Base-by-base conservation (phyloP, 2,888 invertebrate species). In the Copidosoma aretas region DNA sequence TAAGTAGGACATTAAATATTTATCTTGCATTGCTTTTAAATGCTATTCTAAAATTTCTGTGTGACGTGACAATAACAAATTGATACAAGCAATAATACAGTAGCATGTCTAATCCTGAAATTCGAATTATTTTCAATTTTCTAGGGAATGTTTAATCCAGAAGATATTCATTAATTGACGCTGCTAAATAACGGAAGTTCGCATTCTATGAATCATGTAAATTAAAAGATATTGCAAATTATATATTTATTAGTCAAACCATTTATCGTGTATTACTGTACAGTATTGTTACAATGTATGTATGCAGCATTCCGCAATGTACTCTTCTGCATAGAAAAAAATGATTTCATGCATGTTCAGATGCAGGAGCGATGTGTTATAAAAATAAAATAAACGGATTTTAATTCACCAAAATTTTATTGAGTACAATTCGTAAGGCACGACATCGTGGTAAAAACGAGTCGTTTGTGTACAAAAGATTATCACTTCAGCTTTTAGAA, bases 71-170 rank as follows among this genome's bases (percentile, higher is more conserved):
- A 3, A 8, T 32, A 32, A 8, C 8, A 32, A 32, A 32, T 32
- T 54, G n/a, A 24, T 24, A 43, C 32, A 15, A 56, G 43, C 78
- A 78, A 79, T 46, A 46, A 1, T 8, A 32, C 3, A 32, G 32
- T 32, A 32, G 32, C 43, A 14, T 46, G 43, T 46, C 12, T 17
- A 46, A 46, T 15, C 32, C 8, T 5, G 8, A 32, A 32, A 32
- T 32, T 32, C 8, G 17, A 46, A 46, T 46, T 46, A 8, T 46
- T 46, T 32, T 32, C 8, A 5, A 32, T 82, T 82, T 79, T 76
- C 80, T 89, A 92, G 92, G 93, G 94, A 78, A 93, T 94, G 93
- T 94, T 94, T 87, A 91, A 92, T 84, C 92, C 93, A 32, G 94
- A 94, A 65, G 94, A 94, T 84, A 87, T 93, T 73, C 82, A 83